phyloP scores from a whole-genome alignment of 2,797 vertebrate species.

The Spondyliosoma cantharus region DNA sequence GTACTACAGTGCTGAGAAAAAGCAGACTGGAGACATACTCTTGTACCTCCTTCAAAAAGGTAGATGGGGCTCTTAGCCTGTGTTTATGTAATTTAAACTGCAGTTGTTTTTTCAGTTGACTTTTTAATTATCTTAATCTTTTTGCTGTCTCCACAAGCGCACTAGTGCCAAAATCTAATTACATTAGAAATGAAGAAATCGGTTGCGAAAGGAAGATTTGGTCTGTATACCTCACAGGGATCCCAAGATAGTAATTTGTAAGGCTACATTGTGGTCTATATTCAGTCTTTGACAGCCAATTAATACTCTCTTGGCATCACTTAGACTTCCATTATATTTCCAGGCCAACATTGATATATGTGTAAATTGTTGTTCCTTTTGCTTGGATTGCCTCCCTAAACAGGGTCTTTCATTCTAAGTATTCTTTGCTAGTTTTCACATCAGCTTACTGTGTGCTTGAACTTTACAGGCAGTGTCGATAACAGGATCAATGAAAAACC shows the following conservation, averaged over 20 bases:
- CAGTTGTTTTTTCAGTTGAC: background rate
- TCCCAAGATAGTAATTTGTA: slow-evolving; percentile 9
- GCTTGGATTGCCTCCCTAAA: background rate
- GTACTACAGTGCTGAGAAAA: background rate
- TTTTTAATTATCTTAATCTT: slow-evolving; percentile 13
- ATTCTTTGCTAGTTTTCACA: background rate
- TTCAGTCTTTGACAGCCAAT: background rate
- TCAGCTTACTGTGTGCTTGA: background rate
- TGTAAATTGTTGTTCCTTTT: background rate
- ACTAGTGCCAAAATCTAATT: slow-evolving; percentile 22
- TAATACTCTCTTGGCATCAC: background rate
- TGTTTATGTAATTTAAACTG: background rate
- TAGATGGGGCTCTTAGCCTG: background rate
- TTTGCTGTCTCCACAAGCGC: background rate
- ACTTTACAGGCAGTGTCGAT: background rate
- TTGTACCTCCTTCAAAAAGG: background rate
- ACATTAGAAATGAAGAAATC: slow-evolving; percentile 25
- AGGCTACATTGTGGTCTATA: slow-evolving; percentile 16
- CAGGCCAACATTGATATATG: slow-evolving; percentile 25
- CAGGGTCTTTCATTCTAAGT: background rate
- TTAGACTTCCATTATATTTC: slow-evolving; percentile 1
- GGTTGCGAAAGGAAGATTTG: background rate
- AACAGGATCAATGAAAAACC: background rate
- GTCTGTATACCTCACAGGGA: slow-evolving; percentile 1
- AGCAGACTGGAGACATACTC: background rate